A percentile compares a stretch with the other conserved stretches of the same genome.
phyloP scores from a whole-genome alignment of 2,113 vertebrate species.

The Osmerus eperlanus region DNA sequence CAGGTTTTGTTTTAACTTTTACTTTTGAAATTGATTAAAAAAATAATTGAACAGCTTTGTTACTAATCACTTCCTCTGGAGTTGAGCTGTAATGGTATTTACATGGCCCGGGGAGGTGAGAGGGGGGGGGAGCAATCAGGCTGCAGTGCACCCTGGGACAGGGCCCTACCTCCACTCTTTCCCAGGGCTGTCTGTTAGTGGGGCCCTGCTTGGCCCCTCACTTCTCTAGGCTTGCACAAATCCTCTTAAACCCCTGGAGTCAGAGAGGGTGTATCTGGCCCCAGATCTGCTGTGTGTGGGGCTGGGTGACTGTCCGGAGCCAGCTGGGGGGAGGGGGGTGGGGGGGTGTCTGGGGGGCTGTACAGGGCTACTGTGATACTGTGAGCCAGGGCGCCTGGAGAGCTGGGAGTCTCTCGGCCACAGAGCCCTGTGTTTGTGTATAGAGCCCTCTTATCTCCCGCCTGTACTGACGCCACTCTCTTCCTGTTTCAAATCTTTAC shows the following conservation, averaged over 20 bases:
- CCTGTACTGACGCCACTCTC: constrained; percentile 87
- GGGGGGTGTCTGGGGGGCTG: background rate
- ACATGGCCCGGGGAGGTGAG: constrained; percentile 20
- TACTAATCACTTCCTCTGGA: constrained; percentile 45
- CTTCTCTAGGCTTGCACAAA: constrained; percentile 50
- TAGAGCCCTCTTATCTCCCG: constrained; percentile 86
- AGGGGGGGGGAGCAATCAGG: constrained; percentile 1
- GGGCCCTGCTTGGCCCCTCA: constrained; percentile 19
- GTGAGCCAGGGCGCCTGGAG: constrained; percentile 55
- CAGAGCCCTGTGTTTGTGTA: constrained; percentile 83
- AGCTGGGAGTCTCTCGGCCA: constrained; percentile 69
- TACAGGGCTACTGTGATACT: constrained; percentile 50
- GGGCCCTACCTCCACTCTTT: constrained; percentile 18
- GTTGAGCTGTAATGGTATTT: constrained; percentile 44
- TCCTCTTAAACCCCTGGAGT: constrained; percentile 63
- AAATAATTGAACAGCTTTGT: constrained; percentile 30
- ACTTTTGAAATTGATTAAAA: background rate
- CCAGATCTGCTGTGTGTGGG: constrained; percentile 59
- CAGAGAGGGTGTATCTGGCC: constrained; percentile 64
- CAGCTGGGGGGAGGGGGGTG: constrained; percentile 38
- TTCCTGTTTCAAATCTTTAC: constrained; percentile 97
- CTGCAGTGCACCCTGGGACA: constrained; percentile 39
- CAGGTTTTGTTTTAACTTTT: constrained; percentile 22
- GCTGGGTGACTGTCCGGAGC: constrained; percentile 63
- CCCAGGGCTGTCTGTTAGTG: constrained; percentile 42